Base-by-base conservation (phyloP, 2,113 vertebrate species). In the Hiodon tergisus region DNA sequence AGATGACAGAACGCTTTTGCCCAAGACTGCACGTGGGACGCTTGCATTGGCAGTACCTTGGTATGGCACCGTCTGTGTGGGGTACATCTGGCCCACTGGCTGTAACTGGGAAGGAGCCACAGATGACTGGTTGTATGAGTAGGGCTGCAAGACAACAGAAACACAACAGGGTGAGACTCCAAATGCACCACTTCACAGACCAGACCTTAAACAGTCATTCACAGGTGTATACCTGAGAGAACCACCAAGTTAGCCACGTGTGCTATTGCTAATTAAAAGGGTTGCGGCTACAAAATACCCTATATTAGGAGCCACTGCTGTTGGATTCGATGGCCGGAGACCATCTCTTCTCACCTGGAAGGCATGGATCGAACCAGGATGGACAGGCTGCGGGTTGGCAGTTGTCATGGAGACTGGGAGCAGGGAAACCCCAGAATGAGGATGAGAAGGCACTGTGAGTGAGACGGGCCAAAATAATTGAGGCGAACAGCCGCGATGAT, bases 301-400 rank as follows among this genome's bases (percentile, higher is more conserved):
- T 31, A 31, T 31, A 31, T 31, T 31, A 31, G 31, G 31, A 31
- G 31, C 53, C 17, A 16, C 52, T 55, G 7, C 14, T 47, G 50
- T 8, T 5, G 5, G 31, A 31, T 31, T 11, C 4, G 6, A 57
- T n/a, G 57, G 31, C 16, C 6, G 5, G 16, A 48, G 31, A 57
- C 31, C 31, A 6, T 11, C 13, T 16, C 13, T 10, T 68, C 31
- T 82, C 87, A 98, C 96, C 95, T 98, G 97, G 85, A 98, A 97
- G 70, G 88, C 86, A 10, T 94, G 94, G 67, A 84, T 75, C 82
- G 87, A 88, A 78, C 85, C 87, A 57, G 91, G 79, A 10, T 93
- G 74, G 76, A 88, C 78, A 50, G 92, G 86, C 71, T 92, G 94
- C 2, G 93, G 79, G 5, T 89, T 86, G 2, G 92, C 78, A 0